Conservation (phyloP, 2,888 invertebrate species). For the Oxycera nigricornis region DNA sequence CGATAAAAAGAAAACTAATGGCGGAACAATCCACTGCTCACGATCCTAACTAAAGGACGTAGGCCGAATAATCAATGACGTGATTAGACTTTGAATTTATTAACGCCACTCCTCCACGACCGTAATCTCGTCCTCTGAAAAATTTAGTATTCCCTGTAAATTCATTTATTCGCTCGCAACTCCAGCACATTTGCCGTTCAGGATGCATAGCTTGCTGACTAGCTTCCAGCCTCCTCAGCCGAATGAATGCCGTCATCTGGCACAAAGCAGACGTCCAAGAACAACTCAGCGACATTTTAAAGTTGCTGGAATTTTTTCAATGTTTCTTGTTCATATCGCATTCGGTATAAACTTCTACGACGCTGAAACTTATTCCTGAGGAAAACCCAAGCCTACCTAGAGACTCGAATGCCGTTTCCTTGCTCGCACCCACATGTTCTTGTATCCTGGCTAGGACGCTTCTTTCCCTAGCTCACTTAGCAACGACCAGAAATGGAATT, state of each 20-base stretch:
- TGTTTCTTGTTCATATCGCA: neutral
- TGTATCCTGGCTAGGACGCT: neutral
- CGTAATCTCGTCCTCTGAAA: neutral
- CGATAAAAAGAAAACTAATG: neutral
- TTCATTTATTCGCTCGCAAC: neutral
- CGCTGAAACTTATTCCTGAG: neutral
- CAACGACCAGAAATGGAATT: neutral
- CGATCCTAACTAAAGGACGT: neutral
- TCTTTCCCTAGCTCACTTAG: neutral
- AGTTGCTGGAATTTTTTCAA: neutral
- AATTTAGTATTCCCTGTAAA: neutral
- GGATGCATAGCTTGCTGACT: neutral
- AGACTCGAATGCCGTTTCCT: no score
- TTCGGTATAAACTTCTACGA: neutral
- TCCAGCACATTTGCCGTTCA: neutral
- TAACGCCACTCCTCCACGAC: neutral
- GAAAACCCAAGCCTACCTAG: neutral
- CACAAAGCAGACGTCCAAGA: neutral
- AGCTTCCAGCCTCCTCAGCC: neutral
- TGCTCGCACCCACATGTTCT: neutral
- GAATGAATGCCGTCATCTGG: neutral
- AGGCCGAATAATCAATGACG: constrained; percentile 15
- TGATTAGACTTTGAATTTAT: constrained; percentile 16
- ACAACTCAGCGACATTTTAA: constrained; percentile 2
- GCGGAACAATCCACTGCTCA: neutral